Conservation (phyloP, 2,888 invertebrate species). For the Beris chalybata region DNA sequence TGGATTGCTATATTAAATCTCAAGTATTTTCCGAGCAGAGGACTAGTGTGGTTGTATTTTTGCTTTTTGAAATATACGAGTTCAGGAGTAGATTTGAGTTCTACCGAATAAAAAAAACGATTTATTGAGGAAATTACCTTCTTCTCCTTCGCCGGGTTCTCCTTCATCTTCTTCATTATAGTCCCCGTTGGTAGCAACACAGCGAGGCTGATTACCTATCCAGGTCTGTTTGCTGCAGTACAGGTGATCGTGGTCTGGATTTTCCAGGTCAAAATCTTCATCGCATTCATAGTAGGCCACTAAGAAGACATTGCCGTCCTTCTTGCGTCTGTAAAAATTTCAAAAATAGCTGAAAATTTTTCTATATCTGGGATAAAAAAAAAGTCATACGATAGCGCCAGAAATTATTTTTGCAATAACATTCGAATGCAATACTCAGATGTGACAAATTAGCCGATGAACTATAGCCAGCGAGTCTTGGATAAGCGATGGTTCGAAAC, state of each 20-base stretch:
- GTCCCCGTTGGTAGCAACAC: slow-evolving; percentile 45
- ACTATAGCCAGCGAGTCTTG: too few species aligned
- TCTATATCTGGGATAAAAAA: background rate
- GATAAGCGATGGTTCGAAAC: too few species aligned
- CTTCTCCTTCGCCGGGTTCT: slow-evolving; percentile 10
- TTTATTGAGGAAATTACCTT: slow-evolving; percentile 5
- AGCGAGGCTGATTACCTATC: slow-evolving; percentile 62
- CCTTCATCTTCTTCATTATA: slow-evolving; percentile 33
- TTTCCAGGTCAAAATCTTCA: slow-evolving; percentile 59
- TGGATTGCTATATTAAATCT: too few species aligned
- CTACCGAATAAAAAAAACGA: too few species aligned
- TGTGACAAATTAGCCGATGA: too few species aligned
- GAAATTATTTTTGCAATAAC: too few species aligned
- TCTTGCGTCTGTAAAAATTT: slow-evolving; percentile 45
- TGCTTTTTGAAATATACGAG: too few species aligned
- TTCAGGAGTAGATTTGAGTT: too few species aligned
- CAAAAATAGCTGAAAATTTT: background rate
- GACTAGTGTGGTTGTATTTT: too few species aligned
- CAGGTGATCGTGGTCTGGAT: slow-evolving; percentile 57
- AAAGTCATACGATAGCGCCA: background rate
- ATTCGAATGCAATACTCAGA: too few species aligned
- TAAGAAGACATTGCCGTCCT: slow-evolving; percentile 58
- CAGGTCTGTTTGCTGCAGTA: slow-evolving; percentile 62
- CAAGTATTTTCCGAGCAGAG: too few species aligned
- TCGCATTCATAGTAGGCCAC: slow-evolving; percentile 62